Evolutionary conservation across 2,797 vertebrate species (phyloP), one percentile per base, ranked within the genome.

Genomic region (Australoheros facetus): DNA sequence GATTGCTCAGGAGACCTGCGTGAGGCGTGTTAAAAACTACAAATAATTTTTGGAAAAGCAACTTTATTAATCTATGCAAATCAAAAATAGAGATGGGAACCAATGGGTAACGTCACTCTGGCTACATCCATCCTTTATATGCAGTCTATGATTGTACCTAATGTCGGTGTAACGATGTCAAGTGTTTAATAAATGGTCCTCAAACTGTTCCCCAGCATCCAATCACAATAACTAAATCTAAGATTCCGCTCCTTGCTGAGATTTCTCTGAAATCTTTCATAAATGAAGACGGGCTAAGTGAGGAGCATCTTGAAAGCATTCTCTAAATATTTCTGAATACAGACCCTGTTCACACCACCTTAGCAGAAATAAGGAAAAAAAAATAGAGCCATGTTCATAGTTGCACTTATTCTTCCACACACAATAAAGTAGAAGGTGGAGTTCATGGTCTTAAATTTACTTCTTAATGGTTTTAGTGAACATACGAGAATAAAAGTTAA

Each of bases 391-490:
- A 1, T 53, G 66, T 71, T 84, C 57, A 53, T 12, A 37, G 48
- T 34, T n/a, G 14, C 56, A 54, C 54, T 84, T 75, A 74, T 71
- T 81, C 45, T 72, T 77, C 71, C 5, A 75, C 21, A 78, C 70
- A 77, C 64, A 77, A 66, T 37, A 69, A 73, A 77, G 37, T n/a
- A 60, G 19, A 73, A 81, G 69, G 81, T 83, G 73, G 80, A 75
- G 66, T 28, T 72, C 54, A 77, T 81, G 74, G 83, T 85, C 37
- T 77, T 81, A n/a, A 75, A 39, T 12, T 48, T 16, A 4, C 21
- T 19, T 70, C 45, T 76, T 64, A 86, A 80, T 84, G 75, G 78
- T 69, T 86, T 84, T 77, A 83, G 75, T 83, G 64, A 82, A 82
- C 59, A 87, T 79, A 85, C 64, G 74, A 57, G 78, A 89, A 83